Evolutionary conservation across 2,113 vertebrate genomes (phyloP), one percentile per base, ranked within the genome.

Genomic region (Rissa tridactyla): DNA sequence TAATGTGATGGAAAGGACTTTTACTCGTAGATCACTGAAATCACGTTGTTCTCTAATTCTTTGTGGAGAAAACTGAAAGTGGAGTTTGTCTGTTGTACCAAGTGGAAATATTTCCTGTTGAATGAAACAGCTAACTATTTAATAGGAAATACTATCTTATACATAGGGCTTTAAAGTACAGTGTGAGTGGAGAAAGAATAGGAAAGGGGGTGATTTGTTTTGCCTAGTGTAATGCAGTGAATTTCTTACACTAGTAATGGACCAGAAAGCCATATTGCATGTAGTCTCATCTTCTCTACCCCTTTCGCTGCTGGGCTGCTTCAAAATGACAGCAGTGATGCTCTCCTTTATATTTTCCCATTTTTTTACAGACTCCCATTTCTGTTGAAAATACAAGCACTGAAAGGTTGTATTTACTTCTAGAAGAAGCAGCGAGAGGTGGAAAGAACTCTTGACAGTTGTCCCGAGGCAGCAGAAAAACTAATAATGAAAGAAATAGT

Each of bases 401-500:
- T 72, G 86, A 86, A 77, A 90, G 78, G 40, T 80, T 81, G 42
- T 89, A 60, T 96, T 96, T 90, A 54, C 57, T 93, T 86, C 60
- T 71, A 29, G 76, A 92, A 93, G 85, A 86, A 88, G 62, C 3
- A 58, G 60, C 68, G 69, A 91, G 93, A 95, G 90, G 77, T 97
- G 46, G 68, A 94, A 88, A 40, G 87, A 93, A 71, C 82, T 27
- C 86, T 44, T 96, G 78, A 94, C 77, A 91, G 52, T 95, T 96
- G 88, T 97, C 97, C 93, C n/a, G 86, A 95, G 96, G 97, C 97
- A 97, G 88, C 61, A 92, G 91, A 69, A 94, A 94, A 84, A 91
- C 87, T 97, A 95, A 94, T 97, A 97, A 97, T 78, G 79, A 90
- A 97, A 95, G 92, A 92, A 97, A 93, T 58, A 85, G 86, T 90